phyloP scores from a whole-genome alignment of 1,140 invertebrate genomes.

The Drosophila arizonae region DNA sequence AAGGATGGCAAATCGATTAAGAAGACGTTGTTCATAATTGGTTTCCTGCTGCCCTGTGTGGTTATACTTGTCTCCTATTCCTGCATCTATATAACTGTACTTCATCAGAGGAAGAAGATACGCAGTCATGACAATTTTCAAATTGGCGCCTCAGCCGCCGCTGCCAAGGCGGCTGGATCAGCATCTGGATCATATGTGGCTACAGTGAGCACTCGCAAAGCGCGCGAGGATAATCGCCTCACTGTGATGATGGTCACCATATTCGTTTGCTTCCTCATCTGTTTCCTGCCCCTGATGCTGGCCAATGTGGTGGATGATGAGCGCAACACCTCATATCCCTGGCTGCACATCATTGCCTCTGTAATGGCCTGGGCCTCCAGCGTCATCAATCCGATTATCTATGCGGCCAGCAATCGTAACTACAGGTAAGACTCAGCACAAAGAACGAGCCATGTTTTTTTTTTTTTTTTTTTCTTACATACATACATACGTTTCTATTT shows the following conservation, averaged over 20 bases:
- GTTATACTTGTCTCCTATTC: slow-evolving; percentile 93
- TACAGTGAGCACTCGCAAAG: slow-evolving; percentile 64
- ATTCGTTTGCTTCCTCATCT: slow-evolving; percentile 92
- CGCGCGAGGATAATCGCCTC: slow-evolving; percentile 89
- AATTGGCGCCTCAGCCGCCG: slow-evolving; percentile 41
- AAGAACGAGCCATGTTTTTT: neutral
- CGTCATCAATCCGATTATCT: slow-evolving; percentile 94
- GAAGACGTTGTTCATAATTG: slow-evolving; percentile 92
- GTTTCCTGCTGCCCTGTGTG: slow-evolving; percentile 91
- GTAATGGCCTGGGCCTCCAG: slow-evolving; percentile 93
- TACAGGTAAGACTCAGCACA: slow-evolving; percentile 84
- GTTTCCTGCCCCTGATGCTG: slow-evolving; percentile 93
- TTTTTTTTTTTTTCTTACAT: neutral
- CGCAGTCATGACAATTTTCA: slow-evolving; percentile 73
- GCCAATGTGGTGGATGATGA: slow-evolving; percentile 92
- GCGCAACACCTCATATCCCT: slow-evolving; percentile 86
- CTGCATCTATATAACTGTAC: slow-evolving; percentile 92
- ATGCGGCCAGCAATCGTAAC: slow-evolving; percentile 92
- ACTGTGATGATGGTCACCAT: slow-evolving; percentile 93
- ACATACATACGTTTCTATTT: neutral
- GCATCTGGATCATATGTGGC: slow-evolving; percentile 60
- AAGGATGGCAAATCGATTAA: slow-evolving; percentile 92
- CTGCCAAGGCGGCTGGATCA: slow-evolving; percentile 47
- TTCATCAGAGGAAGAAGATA: slow-evolving; percentile 88
- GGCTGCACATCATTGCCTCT: slow-evolving; percentile 90